These are phyloP conservation scores for Cinclus cinclus DNA, from an alignment of 2,113 vertebrate species.

Conservation along the genomic window DNA sequence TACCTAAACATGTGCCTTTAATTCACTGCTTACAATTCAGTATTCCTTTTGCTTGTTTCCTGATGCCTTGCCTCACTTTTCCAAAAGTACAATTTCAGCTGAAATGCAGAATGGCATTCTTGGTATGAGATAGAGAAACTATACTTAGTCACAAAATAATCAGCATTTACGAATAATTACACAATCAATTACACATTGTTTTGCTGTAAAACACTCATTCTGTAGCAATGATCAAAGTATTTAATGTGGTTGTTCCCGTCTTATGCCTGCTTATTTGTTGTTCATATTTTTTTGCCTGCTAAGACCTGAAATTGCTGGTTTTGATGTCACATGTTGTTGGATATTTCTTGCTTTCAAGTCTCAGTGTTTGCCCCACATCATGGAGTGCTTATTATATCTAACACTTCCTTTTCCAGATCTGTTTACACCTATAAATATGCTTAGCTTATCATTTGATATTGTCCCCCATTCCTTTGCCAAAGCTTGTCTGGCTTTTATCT, in stretches of 20 bases:
- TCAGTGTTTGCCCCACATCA: slow-evolving; percentile 6
- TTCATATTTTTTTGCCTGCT: slow-evolving; percentile 16
- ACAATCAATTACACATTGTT: not conserved
- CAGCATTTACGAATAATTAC: not conserved
- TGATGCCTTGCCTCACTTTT: slow-evolving; percentile 28
- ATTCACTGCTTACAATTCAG: slow-evolving; percentile 8
- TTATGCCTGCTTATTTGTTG: not conserved
- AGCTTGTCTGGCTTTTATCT: not conserved
- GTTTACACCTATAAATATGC: slow-evolving; percentile 26
- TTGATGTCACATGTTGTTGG: slow-evolving; percentile 30
- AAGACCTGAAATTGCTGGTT: slow-evolving; percentile 31
- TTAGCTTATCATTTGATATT: slow-evolving; percentile 21
- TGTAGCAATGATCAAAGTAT: not conserved
- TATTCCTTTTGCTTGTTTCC: slow-evolving; percentile 5
- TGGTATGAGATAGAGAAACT: not conserved
- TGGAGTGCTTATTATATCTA: not conserved
- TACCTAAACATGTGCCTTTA: not conserved
- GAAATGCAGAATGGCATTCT: not conserved
- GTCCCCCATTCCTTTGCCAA: slow-evolving; percentile 5
- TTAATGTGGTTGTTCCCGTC: not conserved
- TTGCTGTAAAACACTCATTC: not conserved
- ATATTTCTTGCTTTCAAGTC: slow-evolving; percentile 49
- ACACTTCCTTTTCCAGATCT: slow-evolving; percentile 23
- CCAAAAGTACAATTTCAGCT: not conserved
- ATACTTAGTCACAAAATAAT: not conserved